Percentiles rank a stretch among this genome's conserved stretches.
phyloP scores from a whole-genome alignment of 2,113 vertebrate genomes.

The Cochlearius cochlearius region DNA sequence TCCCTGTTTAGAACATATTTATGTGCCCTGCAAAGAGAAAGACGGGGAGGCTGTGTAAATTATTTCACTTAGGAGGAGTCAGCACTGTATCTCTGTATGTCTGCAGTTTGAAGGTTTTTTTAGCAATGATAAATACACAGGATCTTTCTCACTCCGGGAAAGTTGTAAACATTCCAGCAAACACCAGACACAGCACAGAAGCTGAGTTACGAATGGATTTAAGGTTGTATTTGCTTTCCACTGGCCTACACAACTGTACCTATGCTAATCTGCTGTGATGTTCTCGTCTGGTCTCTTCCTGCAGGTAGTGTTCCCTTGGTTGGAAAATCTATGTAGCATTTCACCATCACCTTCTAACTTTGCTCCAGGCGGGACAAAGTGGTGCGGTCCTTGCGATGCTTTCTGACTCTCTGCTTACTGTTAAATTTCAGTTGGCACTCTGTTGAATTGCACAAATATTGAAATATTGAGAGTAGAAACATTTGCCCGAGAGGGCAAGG shows the following conservation, averaged over 20 bases:
- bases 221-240: not conserved
- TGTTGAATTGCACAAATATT: not conserved
- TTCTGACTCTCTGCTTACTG: not conserved
- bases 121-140: not conserved
- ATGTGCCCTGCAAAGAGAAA: not conserved
- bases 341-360: not conserved
- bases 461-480: not conserved
- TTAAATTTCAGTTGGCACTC: not conserved
- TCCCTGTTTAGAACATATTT: not conserved
- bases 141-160: not conserved
- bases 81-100: not conserved
- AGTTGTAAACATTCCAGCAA: not conserved
- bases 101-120: not conserved
- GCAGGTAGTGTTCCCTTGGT: not conserved
- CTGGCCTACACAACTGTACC: not conserved
- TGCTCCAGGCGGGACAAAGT: not conserved
- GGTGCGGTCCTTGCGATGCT: rapidly evolving
- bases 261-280: not conserved
- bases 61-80: not conserved
- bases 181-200: not conserved
- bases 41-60: not conserved
- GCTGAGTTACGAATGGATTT: not conserved
- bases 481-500: not conserved
- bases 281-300: not conserved
- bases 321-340: not conserved